These are phyloP conservation scores for Brachypteracias leptosomus DNA, from an alignment of 2,113 vertebrate genomes.

Conservation along the genomic window DNA sequence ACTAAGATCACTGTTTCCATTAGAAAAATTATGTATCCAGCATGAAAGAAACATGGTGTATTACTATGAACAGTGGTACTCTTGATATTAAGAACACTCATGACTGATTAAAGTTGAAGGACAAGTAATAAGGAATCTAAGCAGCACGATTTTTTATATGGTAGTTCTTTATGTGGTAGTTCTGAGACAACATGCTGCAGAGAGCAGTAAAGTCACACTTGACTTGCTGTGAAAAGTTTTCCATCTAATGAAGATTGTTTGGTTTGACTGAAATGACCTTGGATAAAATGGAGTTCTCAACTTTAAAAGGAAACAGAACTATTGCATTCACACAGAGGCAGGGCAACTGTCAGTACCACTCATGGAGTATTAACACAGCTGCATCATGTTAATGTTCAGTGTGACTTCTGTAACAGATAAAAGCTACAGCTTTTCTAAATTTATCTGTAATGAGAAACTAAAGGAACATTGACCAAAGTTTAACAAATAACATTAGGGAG, in stretches of 20 bases:
- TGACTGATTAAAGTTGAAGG: background rate
- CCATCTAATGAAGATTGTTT: background rate
- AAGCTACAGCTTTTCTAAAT: background rate
- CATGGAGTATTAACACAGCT: slow-evolving; percentile 17
- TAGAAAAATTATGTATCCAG: background rate
- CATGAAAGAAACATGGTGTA: background rate
- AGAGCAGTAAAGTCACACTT: background rate
- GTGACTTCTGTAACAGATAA: background rate
- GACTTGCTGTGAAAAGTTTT: background rate
- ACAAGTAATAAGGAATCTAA: background rate
- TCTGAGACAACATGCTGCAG: background rate
- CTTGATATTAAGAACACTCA: background rate
- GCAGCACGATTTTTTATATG: background rate
- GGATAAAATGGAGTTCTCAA: background rate
- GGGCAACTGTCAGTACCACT: background rate
- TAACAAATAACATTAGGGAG: background rate
- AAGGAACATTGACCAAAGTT: background rate
- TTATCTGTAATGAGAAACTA: background rate
- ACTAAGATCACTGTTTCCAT: rapidly evolving
- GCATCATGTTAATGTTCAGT: background rate
- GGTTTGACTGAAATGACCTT: background rate
- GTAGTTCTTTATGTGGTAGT: background rate
- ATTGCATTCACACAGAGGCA: background rate
- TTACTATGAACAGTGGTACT: background rate
- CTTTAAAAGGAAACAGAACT: background rate